Conservation (phyloP, 2,113 vertebrate species). For the Muscicapa adusta region DNA sequence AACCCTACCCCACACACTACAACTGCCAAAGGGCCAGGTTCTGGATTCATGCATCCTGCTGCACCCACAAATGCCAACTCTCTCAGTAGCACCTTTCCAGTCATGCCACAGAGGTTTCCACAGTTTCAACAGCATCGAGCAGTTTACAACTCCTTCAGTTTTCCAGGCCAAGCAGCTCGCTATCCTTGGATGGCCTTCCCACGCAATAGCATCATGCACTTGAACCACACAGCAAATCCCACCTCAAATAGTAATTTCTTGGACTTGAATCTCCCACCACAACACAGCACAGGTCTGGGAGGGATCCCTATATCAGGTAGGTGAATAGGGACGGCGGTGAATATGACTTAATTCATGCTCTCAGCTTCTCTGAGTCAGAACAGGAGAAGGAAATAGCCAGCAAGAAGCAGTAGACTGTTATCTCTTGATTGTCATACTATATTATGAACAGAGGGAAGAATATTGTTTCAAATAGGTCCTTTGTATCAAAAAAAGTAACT, state of each 20-base stretch:
- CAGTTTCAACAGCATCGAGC: constrained; percentile 95
- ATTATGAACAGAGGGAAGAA: not conserved
- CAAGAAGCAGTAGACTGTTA: not conserved
- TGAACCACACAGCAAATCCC: constrained; percentile 91
- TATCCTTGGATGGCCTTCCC: constrained; percentile 96
- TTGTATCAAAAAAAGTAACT: not conserved
- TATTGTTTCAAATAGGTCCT: constrained; percentile 2
- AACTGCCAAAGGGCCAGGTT: constrained; percentile 81
- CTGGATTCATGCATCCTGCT: constrained; percentile 81
- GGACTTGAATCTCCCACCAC: constrained; percentile 94
- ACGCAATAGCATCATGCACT: constrained; percentile 95
- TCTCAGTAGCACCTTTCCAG: constrained; percentile 85
- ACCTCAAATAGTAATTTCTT: constrained; percentile 97
- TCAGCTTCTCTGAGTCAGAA: constrained; percentile 40
- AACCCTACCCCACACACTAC: constrained; percentile 81
- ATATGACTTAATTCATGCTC: constrained; percentile 43
- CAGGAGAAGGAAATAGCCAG: constrained; percentile 17
- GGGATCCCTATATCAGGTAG: constrained; percentile 98
- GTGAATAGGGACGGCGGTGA: constrained; percentile 48
- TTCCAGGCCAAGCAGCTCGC: constrained; percentile 88
- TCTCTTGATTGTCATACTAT: not conserved
- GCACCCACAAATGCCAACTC: constrained; percentile 82
- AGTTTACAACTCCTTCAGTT: constrained; percentile 95
- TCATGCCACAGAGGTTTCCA: constrained; percentile 88
- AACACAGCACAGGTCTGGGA: constrained; percentile 97